phyloP scores from a whole-genome alignment of 2,888 invertebrate genomes.

The Drosophila pegasa region DNA sequence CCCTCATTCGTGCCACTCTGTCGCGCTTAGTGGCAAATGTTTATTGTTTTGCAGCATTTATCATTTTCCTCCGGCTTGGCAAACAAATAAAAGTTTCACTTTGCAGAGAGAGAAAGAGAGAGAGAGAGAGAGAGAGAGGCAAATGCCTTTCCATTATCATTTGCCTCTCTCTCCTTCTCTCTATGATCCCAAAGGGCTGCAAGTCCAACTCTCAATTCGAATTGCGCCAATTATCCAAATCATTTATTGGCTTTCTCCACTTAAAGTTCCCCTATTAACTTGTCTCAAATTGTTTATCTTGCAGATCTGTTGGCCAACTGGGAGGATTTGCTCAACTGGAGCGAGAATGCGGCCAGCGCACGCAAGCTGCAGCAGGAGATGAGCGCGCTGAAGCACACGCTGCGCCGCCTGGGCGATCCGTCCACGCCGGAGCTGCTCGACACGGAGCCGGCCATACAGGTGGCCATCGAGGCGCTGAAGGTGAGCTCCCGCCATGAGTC shows the following conservation, averaged over 20 bases:
- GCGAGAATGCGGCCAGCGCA: slow-evolving; percentile 85
- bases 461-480: slow-evolving; percentile 84
- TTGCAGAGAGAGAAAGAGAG: not conserved
- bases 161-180: no score
- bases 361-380: slow-evolving; percentile 85
- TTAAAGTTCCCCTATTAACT: slow-evolving; percentile 31
- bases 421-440: slow-evolving; percentile 82
- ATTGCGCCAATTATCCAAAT: slow-evolving; percentile 18
- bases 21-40: slow-evolving; percentile 6
- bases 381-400: slow-evolving; percentile 83
- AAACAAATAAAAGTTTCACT: slow-evolving; percentile 7
- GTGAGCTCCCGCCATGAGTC: slow-evolving; percentile 57
- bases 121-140: not conserved
- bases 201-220: no score
- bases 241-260: slow-evolving; percentile 43
- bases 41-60: slow-evolving; percentile 1
- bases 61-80: not conserved
- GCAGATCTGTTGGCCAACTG: slow-evolving; percentile 85
- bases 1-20: not conserved
- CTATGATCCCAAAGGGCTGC: no score
- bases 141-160: no score
- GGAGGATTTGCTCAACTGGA: slow-evolving; percentile 85
- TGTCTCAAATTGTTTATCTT: slow-evolving; percentile 21
- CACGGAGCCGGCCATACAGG: slow-evolving; percentile 84
- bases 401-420: slow-evolving; percentile 83